Base-by-base conservation (phyloP, 2,113 vertebrate species). In the Tachuris rubrigastra region DNA sequence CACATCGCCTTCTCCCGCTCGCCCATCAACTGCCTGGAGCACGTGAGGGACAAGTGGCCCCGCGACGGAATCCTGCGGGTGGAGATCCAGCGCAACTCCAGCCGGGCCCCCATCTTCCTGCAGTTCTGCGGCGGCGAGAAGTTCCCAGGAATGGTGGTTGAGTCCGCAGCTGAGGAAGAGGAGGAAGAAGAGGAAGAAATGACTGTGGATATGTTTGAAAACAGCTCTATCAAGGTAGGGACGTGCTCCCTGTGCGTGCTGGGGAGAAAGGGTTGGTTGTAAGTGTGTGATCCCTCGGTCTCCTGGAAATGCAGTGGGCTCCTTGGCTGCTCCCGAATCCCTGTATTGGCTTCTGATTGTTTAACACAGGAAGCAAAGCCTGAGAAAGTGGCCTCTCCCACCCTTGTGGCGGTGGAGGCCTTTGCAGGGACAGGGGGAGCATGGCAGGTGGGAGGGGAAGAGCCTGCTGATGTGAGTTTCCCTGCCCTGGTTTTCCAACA, bases 1-100 rank as follows among this genome's bases (percentile, higher is more conserved):
- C 99, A 99, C 98, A 99, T 99, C 1, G 99, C 98, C 93, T 99
- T 99, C 98, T 99, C 99, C 11, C 99, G 99, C 49, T 99, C 99
- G 0, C 99, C 99, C 77, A 99, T 99, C 86, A 99, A 99, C 98
- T 99, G 99, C 80, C 93, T 99, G 98, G 99, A 99, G 96, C 99
- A 98, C 1, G 99, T 99, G 78, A 98, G 99, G 3, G 99, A 99
- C 49, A 98, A 98, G 52, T 99, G 99, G 99, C 99, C 99, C 0
- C 98, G 99, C 0, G 99, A 99, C 1, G 99, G 99, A 24, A 98
- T 99, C 95, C 90, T 99, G 77, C 96, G 99, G 0, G 99, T 99
- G 72, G 99, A 99, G 93, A 99, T 99, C 76, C 99, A 99, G 95
- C 98, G 98, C 86, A 99, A 99, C 97, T 99, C 99, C 4, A 99